phyloP scores from a whole-genome alignment of 2,888 invertebrate species.

The Harpalus rubripes region DNA sequence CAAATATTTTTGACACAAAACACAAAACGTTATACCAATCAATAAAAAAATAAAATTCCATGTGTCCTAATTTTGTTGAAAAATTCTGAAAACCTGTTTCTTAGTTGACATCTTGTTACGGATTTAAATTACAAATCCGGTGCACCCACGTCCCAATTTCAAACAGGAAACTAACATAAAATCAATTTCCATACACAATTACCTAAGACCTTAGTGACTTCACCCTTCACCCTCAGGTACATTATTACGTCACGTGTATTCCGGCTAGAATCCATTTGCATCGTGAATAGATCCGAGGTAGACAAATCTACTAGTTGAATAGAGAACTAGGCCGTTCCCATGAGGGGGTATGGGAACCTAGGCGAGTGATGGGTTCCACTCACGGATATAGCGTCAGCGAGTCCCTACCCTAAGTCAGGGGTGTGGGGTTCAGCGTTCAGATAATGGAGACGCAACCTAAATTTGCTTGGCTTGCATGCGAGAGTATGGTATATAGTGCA shows the following conservation, averaged over 20 bases:
- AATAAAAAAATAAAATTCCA: too few relatives aligned
- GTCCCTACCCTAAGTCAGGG: conserved; percentile 33
- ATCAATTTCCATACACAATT: conserved; percentile 49
- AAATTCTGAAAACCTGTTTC: not conserved
- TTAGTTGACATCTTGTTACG: not conserved
- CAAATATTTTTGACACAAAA: too few relatives aligned
- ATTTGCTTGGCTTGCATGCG: conserved; percentile 4
- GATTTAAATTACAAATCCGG: conserved; percentile 22
- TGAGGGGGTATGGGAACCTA: conserved; percentile 51
- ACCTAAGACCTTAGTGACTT: not conserved
- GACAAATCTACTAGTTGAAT: conserved; percentile 47
- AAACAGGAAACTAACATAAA: conserved; percentile 39
- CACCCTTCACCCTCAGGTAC: conserved; percentile 40
- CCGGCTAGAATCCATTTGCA: conserved; percentile 14
- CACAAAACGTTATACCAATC: too few relatives aligned
- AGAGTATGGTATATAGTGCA: too few relatives aligned
- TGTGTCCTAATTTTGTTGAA: not conserved
- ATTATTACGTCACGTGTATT: conserved; percentile 27
- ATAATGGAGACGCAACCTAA: conserved; percentile 45
- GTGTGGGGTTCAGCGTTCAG: not conserved
- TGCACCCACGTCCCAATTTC: conserved; percentile 19
- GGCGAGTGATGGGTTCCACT: conserved; percentile 31
- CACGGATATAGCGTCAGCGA: conserved; percentile 7
- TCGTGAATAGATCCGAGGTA: conserved; percentile 34
- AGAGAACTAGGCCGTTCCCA: conserved; percentile 58